These are phyloP conservation scores for Lota lota DNA, from an alignment of 2,113 vertebrate genomes.

Conservation along the genomic window DNA sequence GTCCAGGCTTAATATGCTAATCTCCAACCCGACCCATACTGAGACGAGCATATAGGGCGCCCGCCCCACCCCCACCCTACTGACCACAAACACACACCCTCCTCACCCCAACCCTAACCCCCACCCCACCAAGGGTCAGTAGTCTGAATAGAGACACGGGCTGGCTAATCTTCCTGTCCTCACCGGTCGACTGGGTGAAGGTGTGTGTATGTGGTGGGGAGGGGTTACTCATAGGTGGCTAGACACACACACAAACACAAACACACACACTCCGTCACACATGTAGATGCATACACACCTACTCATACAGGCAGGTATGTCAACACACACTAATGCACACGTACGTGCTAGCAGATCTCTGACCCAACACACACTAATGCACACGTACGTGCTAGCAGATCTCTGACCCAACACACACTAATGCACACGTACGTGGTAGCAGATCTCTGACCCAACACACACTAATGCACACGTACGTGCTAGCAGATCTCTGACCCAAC, in stretches of 20 bases:
- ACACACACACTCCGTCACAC: not conserved
- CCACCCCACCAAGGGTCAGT: conserved; percentile 40
- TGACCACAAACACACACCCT: too few relatives aligned
- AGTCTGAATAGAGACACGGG: conserved; percentile 42
- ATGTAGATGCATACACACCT: not conserved
- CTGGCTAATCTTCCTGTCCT: conserved; percentile 56
- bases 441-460: too few relatives aligned
- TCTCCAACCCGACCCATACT: conserved; percentile 46
- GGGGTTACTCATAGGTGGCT: conserved; percentile 20
- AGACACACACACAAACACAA: conserved; percentile 4
- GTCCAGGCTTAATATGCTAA: conserved; percentile 55
- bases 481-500: too few relatives aligned
- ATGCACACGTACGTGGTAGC: too few relatives aligned
- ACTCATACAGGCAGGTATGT: not conserved
- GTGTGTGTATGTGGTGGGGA: not conserved
- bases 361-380: too few relatives aligned
- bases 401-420: too few relatives aligned
- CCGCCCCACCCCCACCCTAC: not conserved
- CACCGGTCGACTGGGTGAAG: conserved; percentile 19
- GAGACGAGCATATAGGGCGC: conserved; percentile 19
- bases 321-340: not conserved
- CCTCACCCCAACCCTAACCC: conserved; percentile 4
- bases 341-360: too few relatives aligned
- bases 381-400: too few relatives aligned
- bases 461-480: too few relatives aligned